A percentile compares a stretch with the other conserved stretches of the same genome.
Evolutionary conservation across 2,113 vertebrate species (phyloP).

Genomic region (Python bivittatus): DNA sequence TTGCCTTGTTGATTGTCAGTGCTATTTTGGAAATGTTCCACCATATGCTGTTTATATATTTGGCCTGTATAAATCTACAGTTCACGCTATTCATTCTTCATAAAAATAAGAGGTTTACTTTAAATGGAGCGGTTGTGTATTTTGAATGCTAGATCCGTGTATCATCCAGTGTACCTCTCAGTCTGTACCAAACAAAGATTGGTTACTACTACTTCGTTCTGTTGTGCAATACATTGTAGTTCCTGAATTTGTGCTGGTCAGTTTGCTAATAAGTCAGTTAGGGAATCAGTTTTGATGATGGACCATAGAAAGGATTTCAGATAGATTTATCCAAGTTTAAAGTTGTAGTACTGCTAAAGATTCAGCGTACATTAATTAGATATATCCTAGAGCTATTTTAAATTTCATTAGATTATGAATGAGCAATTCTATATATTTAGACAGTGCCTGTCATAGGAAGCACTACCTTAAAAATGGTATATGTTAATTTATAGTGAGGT

Average conservation of each 20-base stretch:
- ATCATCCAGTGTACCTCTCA: slow-evolving; percentile 37
- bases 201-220: slow-evolving; percentile 67
- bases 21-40: slow-evolving; percentile 2
- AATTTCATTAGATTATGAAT: slow-evolving; percentile 34
- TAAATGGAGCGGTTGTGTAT: slow-evolving; percentile 27
- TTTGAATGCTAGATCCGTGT: slow-evolving; percentile 50
- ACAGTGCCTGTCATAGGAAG: not conserved
- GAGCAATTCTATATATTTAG: not conserved
- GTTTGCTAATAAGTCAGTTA: slow-evolving; percentile 69
- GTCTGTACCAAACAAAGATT: slow-evolving; percentile 56
- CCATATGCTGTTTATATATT: slow-evolving; percentile 21
- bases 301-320: slow-evolving; percentile 66
- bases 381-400: slow-evolving; percentile 50
- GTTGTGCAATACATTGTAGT: slow-evolving; percentile 70
- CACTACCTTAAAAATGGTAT: not conserved
- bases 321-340: slow-evolving; percentile 62
- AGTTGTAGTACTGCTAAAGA: slow-evolving; percentile 57
- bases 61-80: slow-evolving; percentile 38
- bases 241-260: slow-evolving; percentile 67
- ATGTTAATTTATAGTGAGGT: not conserved
- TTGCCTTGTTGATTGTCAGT: not conserved
- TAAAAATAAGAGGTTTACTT: slow-evolving; percentile 50
- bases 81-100: slow-evolving; percentile 50
- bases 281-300: slow-evolving; percentile 71
- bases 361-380: slow-evolving; percentile 68